Evolutionary conservation across 2,888 invertebrate species (phyloP).

Genomic region (Pyrrhosoma nymphula): DNA sequence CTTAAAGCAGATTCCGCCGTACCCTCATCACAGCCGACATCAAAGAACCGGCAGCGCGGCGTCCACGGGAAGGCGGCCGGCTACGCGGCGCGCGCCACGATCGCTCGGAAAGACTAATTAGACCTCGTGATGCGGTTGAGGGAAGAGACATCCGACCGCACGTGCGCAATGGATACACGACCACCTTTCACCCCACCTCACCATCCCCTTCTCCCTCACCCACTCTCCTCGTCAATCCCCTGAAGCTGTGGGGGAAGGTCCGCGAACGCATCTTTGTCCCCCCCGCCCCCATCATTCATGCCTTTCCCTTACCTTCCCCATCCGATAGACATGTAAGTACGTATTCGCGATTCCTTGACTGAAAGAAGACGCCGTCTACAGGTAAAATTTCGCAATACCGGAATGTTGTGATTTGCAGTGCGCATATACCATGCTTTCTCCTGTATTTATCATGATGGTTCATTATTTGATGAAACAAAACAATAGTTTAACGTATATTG

Average conservation of each 20-base stretch:
- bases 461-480: too few species aligned
- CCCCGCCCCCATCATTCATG: not conserved
- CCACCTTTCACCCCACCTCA: not conserved
- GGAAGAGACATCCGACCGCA: not conserved
- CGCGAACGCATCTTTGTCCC: not conserved
- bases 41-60: not conserved
- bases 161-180: not conserved
- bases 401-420: too few species aligned
- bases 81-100: not conserved
- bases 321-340: too few species aligned
- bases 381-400: too few species aligned
- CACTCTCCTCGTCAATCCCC: too few species aligned
- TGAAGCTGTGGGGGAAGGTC: not conserved
- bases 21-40: not conserved
- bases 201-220: not conserved
- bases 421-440: too few species aligned
- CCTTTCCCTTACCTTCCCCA: too few species aligned
- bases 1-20: not conserved
- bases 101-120: slow-evolving; percentile 18
- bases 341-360: too few species aligned
- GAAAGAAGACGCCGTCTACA: too few species aligned
- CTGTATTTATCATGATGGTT: too few species aligned
- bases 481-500: too few species aligned
- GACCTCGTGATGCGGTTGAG: not conserved
- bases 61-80: not conserved